Percentiles rank a stretch among this genome's conserved stretches.
phyloP scores from a whole-genome alignment of 2,888 invertebrate genomes.

The Eupelmus urozonus region DNA sequence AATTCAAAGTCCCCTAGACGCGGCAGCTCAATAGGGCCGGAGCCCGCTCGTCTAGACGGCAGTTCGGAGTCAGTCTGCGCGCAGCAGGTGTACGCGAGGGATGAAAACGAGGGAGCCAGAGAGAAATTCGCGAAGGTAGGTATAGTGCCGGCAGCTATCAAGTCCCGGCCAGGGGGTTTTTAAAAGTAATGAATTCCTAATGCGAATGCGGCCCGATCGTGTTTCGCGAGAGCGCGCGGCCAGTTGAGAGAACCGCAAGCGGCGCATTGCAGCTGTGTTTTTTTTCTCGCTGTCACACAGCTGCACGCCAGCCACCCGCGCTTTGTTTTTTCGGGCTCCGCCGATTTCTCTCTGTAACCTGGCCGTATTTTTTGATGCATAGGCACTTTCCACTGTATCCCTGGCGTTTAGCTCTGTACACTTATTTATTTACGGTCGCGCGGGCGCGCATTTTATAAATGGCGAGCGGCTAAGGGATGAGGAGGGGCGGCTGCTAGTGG shows the following conservation, averaged over 20 bases:
- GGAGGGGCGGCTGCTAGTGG: too few species aligned
- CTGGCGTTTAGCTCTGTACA: background rate
- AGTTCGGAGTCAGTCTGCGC: slow-evolving; percentile 6
- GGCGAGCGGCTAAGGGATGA: background rate
- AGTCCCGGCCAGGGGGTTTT: slow-evolving; percentile 22
- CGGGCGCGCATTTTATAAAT: slow-evolving; percentile 22
- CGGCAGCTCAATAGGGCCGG: slow-evolving; percentile 31
- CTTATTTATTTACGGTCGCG: slow-evolving; percentile 32
- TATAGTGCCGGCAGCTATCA: slow-evolving; percentile 10
- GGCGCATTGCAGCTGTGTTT: slow-evolving; percentile 64
- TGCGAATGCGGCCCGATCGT: slow-evolving; percentile 58
- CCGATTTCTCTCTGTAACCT: slow-evolving; percentile 11
- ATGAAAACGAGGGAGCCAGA: background rate
- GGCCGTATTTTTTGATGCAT: slow-evolving; percentile 27
- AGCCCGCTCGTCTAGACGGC: background rate
- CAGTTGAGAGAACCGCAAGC: slow-evolving; percentile 7
- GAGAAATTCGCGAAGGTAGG: slow-evolving; percentile 42
- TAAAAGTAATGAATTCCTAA: slow-evolving; percentile 60
- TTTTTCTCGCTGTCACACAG: slow-evolving; percentile 61
- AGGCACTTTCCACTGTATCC: slow-evolving; percentile 6
- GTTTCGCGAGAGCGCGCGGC: slow-evolving; percentile 35
- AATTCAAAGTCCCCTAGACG: slow-evolving; percentile 36
- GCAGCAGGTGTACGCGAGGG: slow-evolving; percentile 49
- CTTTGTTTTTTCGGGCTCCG: slow-evolving; percentile 29
- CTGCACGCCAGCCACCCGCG: slow-evolving; percentile 52